Base-by-base conservation (phyloP, 2,888 invertebrate species). In the Empis stercorea region DNA sequence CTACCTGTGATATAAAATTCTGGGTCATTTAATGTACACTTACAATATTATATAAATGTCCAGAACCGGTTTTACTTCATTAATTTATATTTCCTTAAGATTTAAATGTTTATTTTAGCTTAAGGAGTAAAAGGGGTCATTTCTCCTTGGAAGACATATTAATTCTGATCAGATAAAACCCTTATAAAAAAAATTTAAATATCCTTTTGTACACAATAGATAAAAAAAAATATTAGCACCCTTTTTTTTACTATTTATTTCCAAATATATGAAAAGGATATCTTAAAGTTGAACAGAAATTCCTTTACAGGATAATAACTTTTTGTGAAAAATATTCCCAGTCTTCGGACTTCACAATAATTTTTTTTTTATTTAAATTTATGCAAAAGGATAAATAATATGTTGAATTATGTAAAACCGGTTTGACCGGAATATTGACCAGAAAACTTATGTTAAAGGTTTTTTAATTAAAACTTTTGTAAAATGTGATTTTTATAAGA, bases 371-470 rank as follows among this genome's bases (percentile, higher is more conserved):
- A 30, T 5, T 44, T 49, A 44, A 52, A 53, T 51, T 51, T 51
- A 53, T 53, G 51, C 51, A 46, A 47, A 30, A 39, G 30, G 48
- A n/a, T n/a, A 10, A 43, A 49, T 52, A 48, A 48, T 49, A 49
- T 51, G 51, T 45, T n/a, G 49, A 46, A 48, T 43, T 27, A 43
- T 36, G 34, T 30, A 45, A 50, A 57, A 57, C 57, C 56, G 56
- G 57, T 57, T 52, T 57, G 57, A 57, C 57, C 57, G 55, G 56
- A 54, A 54, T 53, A 36, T 43, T 56, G 55, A 56, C 55, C 56
- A 54, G n/a, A n/a, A n/a, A n/a, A n/a, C n/a, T n/a, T n/a, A n/a
- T n/a, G n/a, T n/a, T n/a, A n/a, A n/a, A n/a, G n/a, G n/a, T n/a
- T n/a, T n/a, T n/a, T n/a, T n/a, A n/a, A n/a, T n/a, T n/a, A n/a